A percentile compares a stretch with the other conserved stretches of the same genome.
Evolutionary conservation across 2,888 invertebrate genomes (phyloP).

Genomic region (Dolomedes plantarius): DNA sequence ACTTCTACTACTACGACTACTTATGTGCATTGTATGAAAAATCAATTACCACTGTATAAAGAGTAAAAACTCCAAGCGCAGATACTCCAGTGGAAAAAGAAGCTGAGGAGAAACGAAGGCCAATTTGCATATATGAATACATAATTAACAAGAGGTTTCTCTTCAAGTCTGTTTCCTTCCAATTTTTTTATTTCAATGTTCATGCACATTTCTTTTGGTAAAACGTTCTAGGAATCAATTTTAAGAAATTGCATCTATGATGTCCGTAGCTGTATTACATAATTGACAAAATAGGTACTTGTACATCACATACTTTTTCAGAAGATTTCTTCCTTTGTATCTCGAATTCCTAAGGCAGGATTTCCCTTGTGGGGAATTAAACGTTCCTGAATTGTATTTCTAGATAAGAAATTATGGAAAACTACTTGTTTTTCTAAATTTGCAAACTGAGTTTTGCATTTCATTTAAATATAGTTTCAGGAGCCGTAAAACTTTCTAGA

Average conservation of each 20-base stretch:
- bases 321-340: neutral
- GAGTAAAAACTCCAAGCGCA: constrained; percentile 34
- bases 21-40: constrained; percentile 65
- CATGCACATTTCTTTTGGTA: constrained; percentile 4
- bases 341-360: neutral
- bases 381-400: neutral
- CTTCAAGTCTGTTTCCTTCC: constrained; percentile 14
- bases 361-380: constrained; percentile 15
- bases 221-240: constrained; percentile 66
- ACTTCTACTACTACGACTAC: constrained; percentile 29
- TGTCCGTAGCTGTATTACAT: constrained; percentile 32
- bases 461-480: neutral
- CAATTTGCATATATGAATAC: constrained; percentile 71
- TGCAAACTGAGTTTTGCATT: neutral
- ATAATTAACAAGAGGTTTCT: constrained; percentile 58
- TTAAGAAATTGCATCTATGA: constrained; percentile 55
- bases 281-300: constrained; percentile 59
- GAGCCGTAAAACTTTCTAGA: neutral
- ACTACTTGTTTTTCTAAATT: neutral
- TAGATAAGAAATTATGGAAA: neutral
- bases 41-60: constrained; percentile 68
- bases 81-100: constrained; percentile 22
- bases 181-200: constrained; percentile 23
- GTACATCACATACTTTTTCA: neutral
- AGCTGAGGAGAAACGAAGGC: constrained; percentile 19